Base-by-base conservation (phyloP, 1,140 invertebrate genomes). In the Leguminivora glycinivorella region DNA sequence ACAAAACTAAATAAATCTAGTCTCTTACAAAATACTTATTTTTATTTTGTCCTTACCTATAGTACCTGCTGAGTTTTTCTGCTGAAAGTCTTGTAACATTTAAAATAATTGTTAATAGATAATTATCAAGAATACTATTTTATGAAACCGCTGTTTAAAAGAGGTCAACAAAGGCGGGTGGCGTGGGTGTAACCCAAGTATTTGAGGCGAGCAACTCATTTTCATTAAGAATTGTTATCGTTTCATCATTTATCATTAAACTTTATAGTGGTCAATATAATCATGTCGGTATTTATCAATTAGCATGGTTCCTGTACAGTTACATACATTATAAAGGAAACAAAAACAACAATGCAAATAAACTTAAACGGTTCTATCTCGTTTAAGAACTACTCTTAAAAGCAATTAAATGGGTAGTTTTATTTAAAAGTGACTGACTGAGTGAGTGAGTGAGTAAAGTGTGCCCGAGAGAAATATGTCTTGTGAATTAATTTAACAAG, bases 1-100 rank as follows among this genome's bases (percentile, higher is more conserved):
- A 63, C 58, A 63, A 63, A n/a, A 34, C 58, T 63, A n/a, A 63
- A 14, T 63, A 63, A 63, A 63, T 63, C 29, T 17, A 63, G 58
- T 29, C 58, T 63, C 17, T 63, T 34, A 9, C 17, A 14, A 31
- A 63, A 63, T 17, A 7, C 17, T 2, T 63, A 29, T 63, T 31
- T 31, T 63, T 29, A n/a, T 63, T 63, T 12, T 63, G n/a, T n/a
- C 1, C 7, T 24, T 22, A 12, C 24, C 19, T 25, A 56, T 19
- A 56, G 1, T 5, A 5, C 5, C 12, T 22, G 5, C 17, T 9
- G 1, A n/a, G n/a, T n/a, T n/a, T n/a, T n/a, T n/a, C n/a, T n/a
- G n/a, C 29, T 31, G 29, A 4, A 31, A 31, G 3, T 31, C 43
- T 2, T 6, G 43, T 3, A 47, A 14, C 43, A 47, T n/a, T n/a